Evolutionary conservation across 2,797 vertebrate species (phyloP).

Genomic region (Orientallactaga sibirica): DNA sequence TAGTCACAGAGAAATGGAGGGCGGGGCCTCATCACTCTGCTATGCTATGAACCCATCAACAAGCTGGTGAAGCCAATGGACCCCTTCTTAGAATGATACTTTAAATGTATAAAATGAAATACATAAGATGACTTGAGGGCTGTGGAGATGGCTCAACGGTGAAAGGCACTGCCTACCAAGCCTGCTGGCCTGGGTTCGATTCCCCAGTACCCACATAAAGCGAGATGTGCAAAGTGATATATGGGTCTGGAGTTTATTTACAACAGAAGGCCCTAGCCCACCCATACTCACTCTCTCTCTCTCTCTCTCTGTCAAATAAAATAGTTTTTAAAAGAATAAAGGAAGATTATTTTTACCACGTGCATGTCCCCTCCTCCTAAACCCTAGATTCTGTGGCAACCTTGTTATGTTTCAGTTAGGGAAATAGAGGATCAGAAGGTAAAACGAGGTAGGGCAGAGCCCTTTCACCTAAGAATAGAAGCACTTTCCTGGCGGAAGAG

Average conservation of each 20-base stretch:
- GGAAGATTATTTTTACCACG: neutral
- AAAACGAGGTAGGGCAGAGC: neutral
- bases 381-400: constrained; percentile 31
- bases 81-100: constrained; percentile 37
- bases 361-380: neutral
- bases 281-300: too few species aligned
- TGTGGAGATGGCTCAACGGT: too few species aligned
- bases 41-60: neutral
- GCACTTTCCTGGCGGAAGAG: constrained; percentile 63
- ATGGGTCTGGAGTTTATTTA: too few species aligned
- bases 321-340: too few species aligned
- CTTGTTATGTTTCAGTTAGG: constrained; percentile 7
- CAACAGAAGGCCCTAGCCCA: too few species aligned
- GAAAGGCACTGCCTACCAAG: too few species aligned
- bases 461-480: constrained; percentile 70
- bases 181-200: too few species aligned
- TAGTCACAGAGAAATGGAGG: neutral
- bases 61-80: neutral
- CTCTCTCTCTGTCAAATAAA: too few species aligned
- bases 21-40: neutral
- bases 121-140: neutral
- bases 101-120: constrained; percentile 32
- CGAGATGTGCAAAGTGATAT: too few species aligned
- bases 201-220: too few species aligned
- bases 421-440: constrained; percentile 3